Evolutionary conservation across 2,113 vertebrate species (phyloP).

Genomic region (Microcebus tavaratra): DNA sequence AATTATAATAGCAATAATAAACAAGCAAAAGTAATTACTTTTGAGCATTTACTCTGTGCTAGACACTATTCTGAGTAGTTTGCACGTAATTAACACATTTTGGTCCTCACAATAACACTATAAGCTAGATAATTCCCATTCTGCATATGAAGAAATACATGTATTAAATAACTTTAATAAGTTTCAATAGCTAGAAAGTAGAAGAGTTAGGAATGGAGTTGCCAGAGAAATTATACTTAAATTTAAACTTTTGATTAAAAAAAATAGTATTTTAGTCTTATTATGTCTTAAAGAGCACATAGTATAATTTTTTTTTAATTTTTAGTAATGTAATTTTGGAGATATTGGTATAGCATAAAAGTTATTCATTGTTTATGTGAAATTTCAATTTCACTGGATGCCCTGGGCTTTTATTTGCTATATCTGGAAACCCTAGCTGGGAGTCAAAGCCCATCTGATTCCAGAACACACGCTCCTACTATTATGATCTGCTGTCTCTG

Average conservation of each 20-base stretch:
- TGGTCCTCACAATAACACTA: neutral
- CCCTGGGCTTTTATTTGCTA: neutral
- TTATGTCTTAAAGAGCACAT: neutral
- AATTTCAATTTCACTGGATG: neutral
- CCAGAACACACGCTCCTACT: neutral
- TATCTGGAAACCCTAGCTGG: neutral
- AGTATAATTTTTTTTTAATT: too few species aligned
- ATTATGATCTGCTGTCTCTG: neutral
- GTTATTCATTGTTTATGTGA: neutral
- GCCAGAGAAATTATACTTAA: neutral
- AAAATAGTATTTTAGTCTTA: neutral
- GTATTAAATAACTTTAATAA: neutral
- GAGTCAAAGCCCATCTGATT: neutral
- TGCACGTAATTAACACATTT: neutral
- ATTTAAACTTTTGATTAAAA: neutral
- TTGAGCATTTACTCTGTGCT: neutral
- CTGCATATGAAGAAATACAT: neutral
- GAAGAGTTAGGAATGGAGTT: neutral
- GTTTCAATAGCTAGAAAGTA: neutral
- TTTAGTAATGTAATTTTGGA: neutral
- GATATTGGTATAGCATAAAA: neutral
- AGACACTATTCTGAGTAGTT: neutral
- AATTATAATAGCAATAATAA: neutral
- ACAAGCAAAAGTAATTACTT: neutral
- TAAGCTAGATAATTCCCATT: neutral